A percentile compares a stretch with the other conserved stretches of the same genome.
Conservation (phyloP, 2,113 vertebrate genomes). For the Manacus vitellinus region DNA sequence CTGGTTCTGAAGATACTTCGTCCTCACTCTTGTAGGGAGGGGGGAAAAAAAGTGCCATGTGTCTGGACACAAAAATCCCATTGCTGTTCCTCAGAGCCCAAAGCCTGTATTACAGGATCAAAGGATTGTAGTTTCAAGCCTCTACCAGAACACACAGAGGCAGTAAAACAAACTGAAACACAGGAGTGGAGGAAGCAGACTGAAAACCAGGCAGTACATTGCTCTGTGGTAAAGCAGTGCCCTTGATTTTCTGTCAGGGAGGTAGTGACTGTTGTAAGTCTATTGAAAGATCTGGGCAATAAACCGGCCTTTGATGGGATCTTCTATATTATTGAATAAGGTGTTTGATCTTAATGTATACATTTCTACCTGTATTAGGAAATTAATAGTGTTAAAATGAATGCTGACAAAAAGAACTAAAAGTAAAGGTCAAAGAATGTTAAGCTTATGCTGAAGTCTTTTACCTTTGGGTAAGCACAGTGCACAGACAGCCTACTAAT, state of each 20-base stretch:
- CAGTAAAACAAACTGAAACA: slow-evolving; percentile 25
- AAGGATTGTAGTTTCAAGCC: neutral
- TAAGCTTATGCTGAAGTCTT: neutral
- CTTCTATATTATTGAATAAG: neutral
- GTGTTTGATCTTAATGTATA: neutral
- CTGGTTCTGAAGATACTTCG: neutral
- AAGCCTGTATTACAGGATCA: neutral
- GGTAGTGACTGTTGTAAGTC: neutral
- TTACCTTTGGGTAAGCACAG: neutral
- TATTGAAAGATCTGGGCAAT: neutral
- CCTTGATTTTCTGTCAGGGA: neutral
- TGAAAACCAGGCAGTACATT: slow-evolving; percentile 29
- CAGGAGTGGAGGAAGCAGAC: neutral
- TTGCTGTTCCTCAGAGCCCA: neutral
- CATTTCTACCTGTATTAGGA: neutral
- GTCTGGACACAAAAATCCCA: neutral
- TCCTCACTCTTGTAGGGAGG: neutral
- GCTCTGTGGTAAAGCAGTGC: neutral
- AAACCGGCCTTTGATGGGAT: neutral
- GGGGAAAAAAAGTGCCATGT: neutral
- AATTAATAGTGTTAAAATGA: neutral
- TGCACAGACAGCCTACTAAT: neutral
- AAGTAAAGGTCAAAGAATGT: neutral
- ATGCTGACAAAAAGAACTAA: neutral
- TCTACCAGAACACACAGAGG: slow-evolving; percentile 35